A percentile compares a stretch with the other conserved stretches of the same genome.
Conservation (phyloP, 1,140 invertebrate genomes). For the Pollicipes pollicipes region DNA sequence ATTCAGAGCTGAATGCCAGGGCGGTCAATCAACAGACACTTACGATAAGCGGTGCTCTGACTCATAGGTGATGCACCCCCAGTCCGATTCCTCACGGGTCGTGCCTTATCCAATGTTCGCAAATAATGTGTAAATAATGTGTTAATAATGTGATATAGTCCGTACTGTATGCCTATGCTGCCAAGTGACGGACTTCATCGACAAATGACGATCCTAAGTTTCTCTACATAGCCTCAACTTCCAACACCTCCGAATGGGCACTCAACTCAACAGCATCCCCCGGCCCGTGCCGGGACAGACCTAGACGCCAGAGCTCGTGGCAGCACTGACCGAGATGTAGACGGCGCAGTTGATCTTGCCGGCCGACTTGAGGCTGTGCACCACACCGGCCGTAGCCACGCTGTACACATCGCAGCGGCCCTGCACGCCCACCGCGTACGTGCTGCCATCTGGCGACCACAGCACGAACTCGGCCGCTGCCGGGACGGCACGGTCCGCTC, state of each 20-base stretch:
- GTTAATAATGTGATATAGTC: neutral
- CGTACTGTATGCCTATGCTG: no score
- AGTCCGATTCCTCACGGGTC: no score
- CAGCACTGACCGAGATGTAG: slow-evolving; percentile 20
- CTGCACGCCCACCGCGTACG: slow-evolving; percentile 50
- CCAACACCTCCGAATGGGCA: neutral
- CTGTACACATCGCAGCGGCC: slow-evolving; percentile 54
- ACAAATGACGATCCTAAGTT: neutral
- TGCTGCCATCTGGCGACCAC: slow-evolving; percentile 42
- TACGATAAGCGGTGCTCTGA: no score
- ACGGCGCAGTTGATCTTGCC: slow-evolving; percentile 22
- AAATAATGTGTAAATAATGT: no score
- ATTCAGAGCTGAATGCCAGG: neutral
- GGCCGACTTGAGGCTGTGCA: slow-evolving; percentile 22
- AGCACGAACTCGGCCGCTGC: slow-evolving; percentile 26
- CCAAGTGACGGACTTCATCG: neutral
- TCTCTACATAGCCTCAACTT: neutral
- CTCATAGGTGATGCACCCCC: no score
- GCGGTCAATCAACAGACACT: no score
- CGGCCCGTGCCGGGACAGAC: slow-evolving; percentile 10
- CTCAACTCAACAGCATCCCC: neutral
- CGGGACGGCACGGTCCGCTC: no score
- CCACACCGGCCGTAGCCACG: slow-evolving; percentile 38
- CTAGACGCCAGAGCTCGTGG: slow-evolving; percentile 11
- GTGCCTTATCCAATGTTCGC: no score